A percentile compares a stretch with the other conserved stretches of the same genome.
Conservation (phyloP, 1,140 invertebrate species). For the Aradophagus sp. region DNA sequence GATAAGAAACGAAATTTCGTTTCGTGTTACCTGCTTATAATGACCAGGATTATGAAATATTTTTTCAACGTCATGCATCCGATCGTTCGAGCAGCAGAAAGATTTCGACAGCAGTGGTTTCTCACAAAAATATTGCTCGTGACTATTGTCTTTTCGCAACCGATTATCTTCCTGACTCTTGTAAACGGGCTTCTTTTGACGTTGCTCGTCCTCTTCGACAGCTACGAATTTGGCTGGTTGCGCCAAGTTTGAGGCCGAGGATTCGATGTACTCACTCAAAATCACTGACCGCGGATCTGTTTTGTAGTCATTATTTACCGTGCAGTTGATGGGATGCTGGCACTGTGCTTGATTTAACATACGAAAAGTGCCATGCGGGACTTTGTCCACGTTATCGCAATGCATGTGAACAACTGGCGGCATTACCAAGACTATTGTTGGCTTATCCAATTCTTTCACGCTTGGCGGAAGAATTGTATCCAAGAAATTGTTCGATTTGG, state of each 20-base stretch:
- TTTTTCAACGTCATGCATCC: too few relatives aligned
- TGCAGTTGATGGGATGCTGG: constrained; percentile 16
- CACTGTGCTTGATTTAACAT: constrained; percentile 9
- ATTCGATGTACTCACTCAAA: constrained; percentile 11
- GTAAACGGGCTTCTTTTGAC: constrained; percentile 25
- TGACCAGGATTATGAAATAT: too few relatives aligned
- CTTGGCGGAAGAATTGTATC: constrained; percentile 31
- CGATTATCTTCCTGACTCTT: constrained; percentile 4
- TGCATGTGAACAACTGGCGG: constrained; percentile 33
- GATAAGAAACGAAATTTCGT: too few relatives aligned
- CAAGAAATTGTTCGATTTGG: constrained; percentile 16
- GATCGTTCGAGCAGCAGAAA: constrained; percentile 1
- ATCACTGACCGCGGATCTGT: constrained; percentile 14
- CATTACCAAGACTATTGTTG: constrained; percentile 38
- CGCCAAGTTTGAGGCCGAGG: constrained; percentile 3
- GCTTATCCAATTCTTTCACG: constrained; percentile 25
- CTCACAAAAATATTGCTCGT: background rate
- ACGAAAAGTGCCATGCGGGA: background rate
- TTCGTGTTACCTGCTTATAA: too few relatives aligned
- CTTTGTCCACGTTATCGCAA: constrained; percentile 19
- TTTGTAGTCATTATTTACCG: constrained; percentile 1
- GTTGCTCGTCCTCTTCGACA: constrained; percentile 31
- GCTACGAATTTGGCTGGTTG: constrained; percentile 58
- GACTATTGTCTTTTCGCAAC: background rate
- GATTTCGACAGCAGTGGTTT: background rate